Evolutionary conservation across 2,113 vertebrate species (phyloP).

Genomic region (Uria aalge): DNA sequence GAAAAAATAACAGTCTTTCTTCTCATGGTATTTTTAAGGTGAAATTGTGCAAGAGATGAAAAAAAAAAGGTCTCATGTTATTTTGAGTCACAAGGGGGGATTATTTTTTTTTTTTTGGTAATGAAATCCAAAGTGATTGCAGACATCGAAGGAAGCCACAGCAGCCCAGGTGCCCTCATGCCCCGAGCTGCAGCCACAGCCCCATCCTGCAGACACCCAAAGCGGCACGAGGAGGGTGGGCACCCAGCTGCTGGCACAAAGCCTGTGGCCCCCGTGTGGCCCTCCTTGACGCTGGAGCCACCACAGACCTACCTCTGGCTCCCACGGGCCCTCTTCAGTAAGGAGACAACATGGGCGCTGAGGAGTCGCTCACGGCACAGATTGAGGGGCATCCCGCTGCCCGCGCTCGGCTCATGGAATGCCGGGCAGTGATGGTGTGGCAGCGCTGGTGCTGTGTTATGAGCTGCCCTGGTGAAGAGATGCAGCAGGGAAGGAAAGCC

Average conservation of each 20-base stretch:
- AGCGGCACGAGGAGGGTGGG: not conserved
- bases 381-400: fast-evolving
- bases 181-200: not conserved
- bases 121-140: not conserved
- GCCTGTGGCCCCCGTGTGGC: fast-evolving
- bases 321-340: not conserved
- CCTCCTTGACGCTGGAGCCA: not conserved
- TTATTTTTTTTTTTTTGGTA: not conserved
- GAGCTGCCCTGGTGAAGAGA: not conserved
- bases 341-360: not conserved
- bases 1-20: not conserved
- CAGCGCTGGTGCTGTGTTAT: not conserved
- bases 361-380: not conserved
- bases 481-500: not conserved
- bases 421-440: fast-evolving
- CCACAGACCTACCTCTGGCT: fast-evolving
- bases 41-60: not conserved
- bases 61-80: not conserved
- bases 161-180: not conserved
- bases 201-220: not conserved
- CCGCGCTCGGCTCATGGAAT: not conserved
- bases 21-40: not conserved
- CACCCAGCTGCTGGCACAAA: not conserved
- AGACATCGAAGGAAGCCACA: not conserved
- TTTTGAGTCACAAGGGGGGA: not conserved